phyloP scores from a whole-genome alignment of 2,797 vertebrate genomes.

The Potorous gilbertii region DNA sequence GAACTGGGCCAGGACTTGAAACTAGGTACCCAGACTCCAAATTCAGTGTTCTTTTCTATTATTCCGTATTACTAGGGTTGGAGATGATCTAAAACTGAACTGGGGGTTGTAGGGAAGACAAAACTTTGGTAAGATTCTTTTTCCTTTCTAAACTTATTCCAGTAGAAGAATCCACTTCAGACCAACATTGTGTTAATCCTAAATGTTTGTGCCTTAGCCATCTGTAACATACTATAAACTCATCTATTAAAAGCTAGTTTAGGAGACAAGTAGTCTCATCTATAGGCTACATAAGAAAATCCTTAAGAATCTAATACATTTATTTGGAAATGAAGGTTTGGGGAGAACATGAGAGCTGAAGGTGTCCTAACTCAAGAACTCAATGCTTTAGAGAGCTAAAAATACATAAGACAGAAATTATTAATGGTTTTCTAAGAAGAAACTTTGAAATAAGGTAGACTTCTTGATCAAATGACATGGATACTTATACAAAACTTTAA shows the following conservation, averaged over 20 bases:
- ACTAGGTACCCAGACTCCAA: background rate
- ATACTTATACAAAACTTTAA: background rate
- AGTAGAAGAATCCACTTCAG: background rate
- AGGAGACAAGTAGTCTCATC: background rate
- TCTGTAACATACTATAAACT: background rate
- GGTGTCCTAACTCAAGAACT: background rate
- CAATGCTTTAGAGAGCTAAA: slow-evolving; percentile 23
- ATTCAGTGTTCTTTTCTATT: background rate
- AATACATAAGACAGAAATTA: background rate
- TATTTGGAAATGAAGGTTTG: background rate
- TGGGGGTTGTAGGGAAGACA: background rate
- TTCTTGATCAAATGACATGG: background rate
- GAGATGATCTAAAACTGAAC: background rate
- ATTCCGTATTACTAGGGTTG: background rate
- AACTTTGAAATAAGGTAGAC: background rate
- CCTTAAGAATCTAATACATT: background rate
- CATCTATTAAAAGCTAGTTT: background rate
- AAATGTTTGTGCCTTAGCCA: background rate
- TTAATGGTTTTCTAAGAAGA: slow-evolving; percentile 20
- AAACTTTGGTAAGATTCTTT: background rate
- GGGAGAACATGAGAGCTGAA: background rate
- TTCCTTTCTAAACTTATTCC: background rate
- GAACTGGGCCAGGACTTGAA: background rate
- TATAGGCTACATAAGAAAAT: background rate
- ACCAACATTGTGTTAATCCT: background rate